Evolutionary conservation across 2,113 vertebrate genomes (phyloP).

Genomic region (Erythrolamprus reginae): DNA sequence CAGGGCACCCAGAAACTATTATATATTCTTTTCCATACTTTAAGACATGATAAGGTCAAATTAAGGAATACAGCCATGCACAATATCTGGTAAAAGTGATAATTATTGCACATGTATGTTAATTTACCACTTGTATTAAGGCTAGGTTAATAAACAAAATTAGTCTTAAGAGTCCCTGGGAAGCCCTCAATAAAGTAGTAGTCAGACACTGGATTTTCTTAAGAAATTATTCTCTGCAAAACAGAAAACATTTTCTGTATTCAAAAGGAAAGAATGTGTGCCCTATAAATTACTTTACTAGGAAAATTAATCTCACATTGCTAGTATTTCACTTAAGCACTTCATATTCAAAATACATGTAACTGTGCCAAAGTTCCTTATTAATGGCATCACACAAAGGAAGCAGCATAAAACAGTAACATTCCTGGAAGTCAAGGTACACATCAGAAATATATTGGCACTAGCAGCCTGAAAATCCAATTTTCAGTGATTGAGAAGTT

Average conservation of each 20-base stretch:
- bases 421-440: conserved; percentile 38
- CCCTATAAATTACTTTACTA: conserved; percentile 15
- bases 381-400: conserved; percentile 29
- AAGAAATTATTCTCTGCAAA: not conserved
- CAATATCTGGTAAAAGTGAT: conserved; percentile 53
- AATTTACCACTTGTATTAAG: conserved; percentile 60
- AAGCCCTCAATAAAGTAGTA: conserved; percentile 45
- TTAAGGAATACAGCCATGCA: conserved; percentile 12
- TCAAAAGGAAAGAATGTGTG: not conserved
- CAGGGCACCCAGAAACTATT: conserved; percentile 46
- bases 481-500: conserved; percentile 23
- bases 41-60: conserved; percentile 43
- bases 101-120: conserved; percentile 66
- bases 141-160: conserved; percentile 55
- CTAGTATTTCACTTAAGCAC: conserved; percentile 15
- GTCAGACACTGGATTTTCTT: not conserved
- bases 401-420: conserved; percentile 42
- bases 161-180: conserved; percentile 18
- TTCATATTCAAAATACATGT: conserved; percentile 43
- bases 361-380: conserved; percentile 24
- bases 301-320: conserved; percentile 26
- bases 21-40: conserved; percentile 39
- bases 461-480: conserved; percentile 43
- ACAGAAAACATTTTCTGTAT: not conserved
- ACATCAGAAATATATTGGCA: conserved; percentile 42